phyloP scores from a whole-genome alignment of 2,113 vertebrate species.

The Melanerpes aurifrons region DNA sequence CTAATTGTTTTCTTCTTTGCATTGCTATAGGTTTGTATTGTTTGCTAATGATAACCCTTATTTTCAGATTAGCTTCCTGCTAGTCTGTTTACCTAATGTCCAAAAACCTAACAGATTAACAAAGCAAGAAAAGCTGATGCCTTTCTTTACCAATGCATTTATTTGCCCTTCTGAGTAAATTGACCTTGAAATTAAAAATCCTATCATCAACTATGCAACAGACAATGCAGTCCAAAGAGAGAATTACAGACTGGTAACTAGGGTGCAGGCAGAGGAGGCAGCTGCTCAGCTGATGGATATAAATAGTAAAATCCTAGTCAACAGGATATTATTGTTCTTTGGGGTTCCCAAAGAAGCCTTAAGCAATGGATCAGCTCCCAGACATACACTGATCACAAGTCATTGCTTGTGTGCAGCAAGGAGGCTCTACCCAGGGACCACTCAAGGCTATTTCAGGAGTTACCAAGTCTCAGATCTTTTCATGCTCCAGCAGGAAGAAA shows the following conservation, averaged over 20 bases:
- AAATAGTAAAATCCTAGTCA: constrained; percentile 65
- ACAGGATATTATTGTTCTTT: constrained; percentile 62
- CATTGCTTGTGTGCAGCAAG: neutral
- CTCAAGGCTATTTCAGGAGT: neutral
- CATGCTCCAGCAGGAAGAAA: neutral
- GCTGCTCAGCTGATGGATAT: constrained; percentile 48
- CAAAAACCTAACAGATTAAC: neutral
- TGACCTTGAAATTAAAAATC: neutral
- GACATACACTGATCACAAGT: neutral
- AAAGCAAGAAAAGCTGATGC: neutral
- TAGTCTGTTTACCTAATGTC: neutral
- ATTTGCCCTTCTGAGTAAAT: neutral
- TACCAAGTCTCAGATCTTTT: neutral
- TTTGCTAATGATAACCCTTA: neutral
- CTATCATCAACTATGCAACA: neutral
- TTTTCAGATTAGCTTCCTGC: neutral
- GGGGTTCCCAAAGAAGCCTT: constrained; percentile 61
- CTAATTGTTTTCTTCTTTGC: neutral
- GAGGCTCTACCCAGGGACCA: neutral
- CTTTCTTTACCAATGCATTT: neutral
- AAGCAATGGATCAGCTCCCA: constrained; percentile 50
- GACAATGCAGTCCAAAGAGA: neutral
- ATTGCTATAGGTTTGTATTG: neutral
- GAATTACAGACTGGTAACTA: constrained; percentile 35
- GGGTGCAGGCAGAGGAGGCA: constrained; percentile 41